phyloP scores from a whole-genome alignment of 2,888 invertebrate species.

The Monochamus alternatus region DNA sequence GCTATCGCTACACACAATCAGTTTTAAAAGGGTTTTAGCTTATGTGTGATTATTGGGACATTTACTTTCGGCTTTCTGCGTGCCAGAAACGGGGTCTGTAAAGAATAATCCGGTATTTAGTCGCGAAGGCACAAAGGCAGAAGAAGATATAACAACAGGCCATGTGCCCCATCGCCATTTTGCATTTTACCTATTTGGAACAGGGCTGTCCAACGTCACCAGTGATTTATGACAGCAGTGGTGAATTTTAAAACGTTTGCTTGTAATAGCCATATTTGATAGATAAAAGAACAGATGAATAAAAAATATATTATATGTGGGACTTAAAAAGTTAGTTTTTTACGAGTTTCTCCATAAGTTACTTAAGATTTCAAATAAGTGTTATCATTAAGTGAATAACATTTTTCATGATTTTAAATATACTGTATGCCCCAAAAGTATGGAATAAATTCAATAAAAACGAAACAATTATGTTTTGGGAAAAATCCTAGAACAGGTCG shows the following conservation, averaged over 20 bases:
- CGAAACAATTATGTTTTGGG: no score
- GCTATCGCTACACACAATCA: slow-evolving; percentile 48
- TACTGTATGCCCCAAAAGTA: no score
- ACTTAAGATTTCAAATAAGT: no score
- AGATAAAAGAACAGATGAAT: no score
- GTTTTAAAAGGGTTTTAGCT: slow-evolving; percentile 50
- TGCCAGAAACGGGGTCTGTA: slow-evolving; percentile 55
- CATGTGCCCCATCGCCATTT: slow-evolving; percentile 57
- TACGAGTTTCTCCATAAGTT: no score
- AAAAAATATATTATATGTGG: no score
- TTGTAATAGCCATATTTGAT: neutral
- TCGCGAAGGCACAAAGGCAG: slow-evolving; percentile 69
- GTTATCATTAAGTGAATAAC: no score
- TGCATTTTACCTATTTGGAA: slow-evolving; percentile 43
- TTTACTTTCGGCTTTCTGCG: slow-evolving; percentile 52
- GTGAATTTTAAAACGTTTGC: neutral
- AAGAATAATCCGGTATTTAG: slow-evolving; percentile 68
- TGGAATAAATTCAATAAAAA: no score
- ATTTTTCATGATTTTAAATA: no score
- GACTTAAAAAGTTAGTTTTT: no score
- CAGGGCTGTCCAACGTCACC: slow-evolving; percentile 51
- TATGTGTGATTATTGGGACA: slow-evolving; percentile 45
- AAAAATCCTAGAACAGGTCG: no score
- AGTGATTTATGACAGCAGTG: slow-evolving; percentile 15
- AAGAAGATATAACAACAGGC: slow-evolving; percentile 60